A percentile compares a stretch with the other conserved stretches of the same genome.
phyloP scores from a whole-genome alignment of 2,888 invertebrate species.

The Linnaemya vulpina region DNA sequence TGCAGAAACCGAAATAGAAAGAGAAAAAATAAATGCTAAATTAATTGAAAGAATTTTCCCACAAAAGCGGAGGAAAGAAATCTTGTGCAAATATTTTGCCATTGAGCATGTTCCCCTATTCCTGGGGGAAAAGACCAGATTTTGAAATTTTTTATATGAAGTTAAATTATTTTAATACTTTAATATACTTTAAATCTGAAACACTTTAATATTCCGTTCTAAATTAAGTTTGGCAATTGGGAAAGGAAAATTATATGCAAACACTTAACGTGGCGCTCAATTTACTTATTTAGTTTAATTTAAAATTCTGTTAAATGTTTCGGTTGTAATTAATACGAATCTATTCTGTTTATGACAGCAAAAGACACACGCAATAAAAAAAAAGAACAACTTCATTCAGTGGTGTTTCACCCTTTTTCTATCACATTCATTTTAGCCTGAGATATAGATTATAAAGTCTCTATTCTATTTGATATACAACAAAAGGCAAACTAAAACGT shows the following conservation, averaged over 20 bases:
- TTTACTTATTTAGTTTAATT: constrained; percentile 41
- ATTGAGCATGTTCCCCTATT: no score
- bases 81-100: no score
- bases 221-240: no score
- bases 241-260: not conserved
- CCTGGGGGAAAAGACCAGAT: no score
- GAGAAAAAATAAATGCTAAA: no score
- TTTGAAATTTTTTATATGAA: no score
- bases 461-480: constrained; percentile 22
- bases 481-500: constrained; percentile 47
- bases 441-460: constrained; percentile 50
- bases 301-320: constrained; percentile 56
- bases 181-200: no score
- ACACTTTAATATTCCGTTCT: no score
- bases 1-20: no score
- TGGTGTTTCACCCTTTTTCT: constrained; percentile 19
- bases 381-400: constrained; percentile 19
- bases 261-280: not conserved
- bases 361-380: not conserved
- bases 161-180: no score
- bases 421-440: constrained; percentile 27
- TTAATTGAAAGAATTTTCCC: no score
- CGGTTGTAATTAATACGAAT: constrained; percentile 25
- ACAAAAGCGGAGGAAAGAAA: no score
- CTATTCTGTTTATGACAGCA: constrained; percentile 26